phyloP scores from a whole-genome alignment of 2,888 invertebrate genomes.

The Leptopterna dolabrata region DNA sequence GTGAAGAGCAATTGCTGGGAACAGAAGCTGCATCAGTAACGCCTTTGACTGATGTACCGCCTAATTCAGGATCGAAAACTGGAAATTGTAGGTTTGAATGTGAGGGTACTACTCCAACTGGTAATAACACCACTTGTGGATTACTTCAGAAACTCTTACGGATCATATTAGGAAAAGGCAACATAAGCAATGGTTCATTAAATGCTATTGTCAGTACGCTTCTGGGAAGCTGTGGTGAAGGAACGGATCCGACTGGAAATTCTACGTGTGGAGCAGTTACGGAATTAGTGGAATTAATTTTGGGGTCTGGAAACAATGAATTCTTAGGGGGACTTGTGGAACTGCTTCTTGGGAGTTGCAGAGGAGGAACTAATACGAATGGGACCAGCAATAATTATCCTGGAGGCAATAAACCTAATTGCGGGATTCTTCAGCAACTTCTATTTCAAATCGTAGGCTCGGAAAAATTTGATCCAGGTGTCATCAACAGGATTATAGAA shows the following conservation, averaged over 20 bases:
- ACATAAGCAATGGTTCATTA: not conserved
- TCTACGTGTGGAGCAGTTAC: not conserved
- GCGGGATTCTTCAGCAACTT: too few species aligned
- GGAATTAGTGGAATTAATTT: not conserved
- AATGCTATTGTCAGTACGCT: not conserved
- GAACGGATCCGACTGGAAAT: not conserved
- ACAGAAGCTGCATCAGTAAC: too few species aligned
- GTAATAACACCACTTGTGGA: not conserved
- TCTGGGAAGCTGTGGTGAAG: not conserved
- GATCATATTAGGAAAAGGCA: not conserved
- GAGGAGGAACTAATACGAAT: not conserved
- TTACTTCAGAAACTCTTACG: not conserved
- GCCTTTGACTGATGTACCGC: too few species aligned
- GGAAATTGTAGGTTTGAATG: too few species aligned
- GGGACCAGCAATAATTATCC: not conserved
- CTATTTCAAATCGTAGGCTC: too few species aligned
- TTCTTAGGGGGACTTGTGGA: not conserved
- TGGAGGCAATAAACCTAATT: too few species aligned
- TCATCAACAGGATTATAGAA: too few species aligned
- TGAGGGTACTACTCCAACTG: not conserved
- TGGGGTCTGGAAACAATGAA: not conserved
- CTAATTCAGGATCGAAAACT: too few species aligned
- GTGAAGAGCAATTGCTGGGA: too few species aligned
- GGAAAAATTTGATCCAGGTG: too few species aligned
- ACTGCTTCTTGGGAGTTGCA: not conserved